These are phyloP conservation scores for Pachypeltis micranthus DNA, from an alignment of 1,140 invertebrate genomes.

Conservation along the genomic window DNA sequence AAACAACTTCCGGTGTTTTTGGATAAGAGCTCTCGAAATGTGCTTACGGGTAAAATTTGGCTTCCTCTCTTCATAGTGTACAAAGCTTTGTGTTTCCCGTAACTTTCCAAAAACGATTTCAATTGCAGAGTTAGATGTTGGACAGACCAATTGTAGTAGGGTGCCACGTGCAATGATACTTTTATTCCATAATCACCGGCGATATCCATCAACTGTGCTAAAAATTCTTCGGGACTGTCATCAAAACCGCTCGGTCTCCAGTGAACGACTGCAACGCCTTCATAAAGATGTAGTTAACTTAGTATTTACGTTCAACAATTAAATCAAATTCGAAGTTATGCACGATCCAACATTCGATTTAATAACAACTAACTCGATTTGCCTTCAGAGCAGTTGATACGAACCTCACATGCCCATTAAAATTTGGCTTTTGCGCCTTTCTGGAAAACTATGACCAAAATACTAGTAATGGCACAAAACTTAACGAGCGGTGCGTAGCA, in stretches of 20 bases:
- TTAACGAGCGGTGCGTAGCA: too few relatives aligned
- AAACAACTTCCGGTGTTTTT: too few relatives aligned
- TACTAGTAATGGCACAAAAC: too few relatives aligned
- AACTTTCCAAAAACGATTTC: slow-evolving; percentile 35
- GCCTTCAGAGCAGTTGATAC: too few relatives aligned
- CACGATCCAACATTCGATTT: too few relatives aligned
- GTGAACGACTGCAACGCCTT: slow-evolving; percentile 33
- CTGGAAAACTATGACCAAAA: neutral
- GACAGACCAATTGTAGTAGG: slow-evolving; percentile 37
- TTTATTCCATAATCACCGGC: slow-evolving; percentile 37
- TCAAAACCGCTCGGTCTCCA: slow-evolving; percentile 36
- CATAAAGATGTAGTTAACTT: neutral
- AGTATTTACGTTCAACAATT: too few relatives aligned
- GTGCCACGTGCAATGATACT: slow-evolving; percentile 39
- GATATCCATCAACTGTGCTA: slow-evolving; percentile 36
- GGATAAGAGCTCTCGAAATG: neutral
- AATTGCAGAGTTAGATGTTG: slow-evolving; percentile 36
- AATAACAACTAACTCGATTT: too few relatives aligned
- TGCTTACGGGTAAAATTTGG: slow-evolving; percentile 36
- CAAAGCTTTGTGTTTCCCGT: slow-evolving; percentile 38
- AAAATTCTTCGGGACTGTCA: slow-evolving; percentile 35
- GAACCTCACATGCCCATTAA: neutral
- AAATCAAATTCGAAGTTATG: too few relatives aligned
- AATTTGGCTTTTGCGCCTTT: neutral
- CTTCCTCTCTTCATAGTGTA: slow-evolving; percentile 39